Conservation (phyloP, 2,113 vertebrate species). For the Lycaon pictus region DNA sequence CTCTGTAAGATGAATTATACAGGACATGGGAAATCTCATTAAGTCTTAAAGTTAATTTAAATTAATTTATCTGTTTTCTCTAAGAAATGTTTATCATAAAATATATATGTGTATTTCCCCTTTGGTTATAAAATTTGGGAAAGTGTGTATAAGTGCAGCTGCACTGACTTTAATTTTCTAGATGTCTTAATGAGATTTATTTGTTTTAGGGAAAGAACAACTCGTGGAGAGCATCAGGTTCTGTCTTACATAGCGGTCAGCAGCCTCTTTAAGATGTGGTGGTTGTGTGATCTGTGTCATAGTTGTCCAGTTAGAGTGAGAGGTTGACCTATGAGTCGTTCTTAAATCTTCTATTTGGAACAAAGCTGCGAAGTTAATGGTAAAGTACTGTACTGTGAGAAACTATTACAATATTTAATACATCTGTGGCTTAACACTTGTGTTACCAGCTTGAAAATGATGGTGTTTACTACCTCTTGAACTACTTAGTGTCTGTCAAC, state of each 20-base stretch:
- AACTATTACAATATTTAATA: conserved; percentile 79
- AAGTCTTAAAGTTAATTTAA: conserved; percentile 92
- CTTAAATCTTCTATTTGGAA: conserved; percentile 70
- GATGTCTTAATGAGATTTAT: conserved; percentile 89
- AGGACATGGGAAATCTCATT: conserved; percentile 88
- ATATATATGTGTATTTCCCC: conserved; percentile 90
- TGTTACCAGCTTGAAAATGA: conserved; percentile 79
- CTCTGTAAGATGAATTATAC: conserved; percentile 89
- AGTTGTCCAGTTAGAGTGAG: conserved; percentile 79
- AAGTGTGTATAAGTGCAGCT: conserved; percentile 86
- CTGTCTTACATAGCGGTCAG: conserved; percentile 82
- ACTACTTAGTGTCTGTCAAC: conserved; percentile 82
- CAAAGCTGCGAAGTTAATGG: conserved; percentile 72
- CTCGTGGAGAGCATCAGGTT: conserved; percentile 83
- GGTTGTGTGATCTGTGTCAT: conserved; percentile 83
- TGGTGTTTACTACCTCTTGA: conserved; percentile 89
- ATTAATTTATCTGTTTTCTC: conserved; percentile 91
- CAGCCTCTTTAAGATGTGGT: conserved; percentile 85
- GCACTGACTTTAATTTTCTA: conserved; percentile 88
- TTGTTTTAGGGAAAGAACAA: conserved; percentile 85
- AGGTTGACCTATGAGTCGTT: conserved; percentile 76
- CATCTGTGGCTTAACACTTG: conserved; percentile 80
- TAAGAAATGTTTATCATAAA: conserved; percentile 92
- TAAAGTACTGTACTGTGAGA: conserved; percentile 79
- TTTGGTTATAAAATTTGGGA: conserved; percentile 88